A percentile compares a stretch with the other conserved stretches of the same genome.
phyloP scores from a whole-genome alignment of 2,888 invertebrate genomes.

The Herminia tarsipennalis region DNA sequence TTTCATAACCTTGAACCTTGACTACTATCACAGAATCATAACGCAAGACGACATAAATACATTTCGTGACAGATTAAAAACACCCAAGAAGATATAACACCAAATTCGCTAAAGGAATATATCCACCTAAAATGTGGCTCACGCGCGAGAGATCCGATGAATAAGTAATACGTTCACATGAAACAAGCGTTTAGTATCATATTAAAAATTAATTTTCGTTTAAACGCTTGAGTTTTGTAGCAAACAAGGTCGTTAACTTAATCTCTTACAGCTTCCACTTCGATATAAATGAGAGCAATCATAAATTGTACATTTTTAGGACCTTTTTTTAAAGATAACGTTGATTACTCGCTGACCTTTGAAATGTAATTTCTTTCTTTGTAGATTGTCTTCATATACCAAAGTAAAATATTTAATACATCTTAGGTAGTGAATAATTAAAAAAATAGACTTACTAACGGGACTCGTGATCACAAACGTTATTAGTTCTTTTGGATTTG shows the following conservation, averaged over 20 bases:
- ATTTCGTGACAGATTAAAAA: constrained; percentile 1
- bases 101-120: not conserved
- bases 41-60: not conserved
- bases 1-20: no score
- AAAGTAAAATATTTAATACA: no score
- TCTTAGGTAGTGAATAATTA: no score
- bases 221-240: constrained; percentile 9
- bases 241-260: constrained; percentile 12
- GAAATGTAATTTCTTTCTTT: no score
- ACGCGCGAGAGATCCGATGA: constrained; percentile 19
- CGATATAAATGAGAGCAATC: no score
- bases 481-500: no score
- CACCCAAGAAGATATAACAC: constrained; percentile 1
- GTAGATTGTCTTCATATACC: no score
- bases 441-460: no score
- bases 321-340: no score
- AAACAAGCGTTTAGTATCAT: constrained; percentile 13
- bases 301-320: no score
- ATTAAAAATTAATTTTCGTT: constrained; percentile 24
- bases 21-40: not conserved
- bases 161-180: constrained; percentile 23
- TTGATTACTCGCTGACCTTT: no score
- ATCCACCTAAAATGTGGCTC: constrained; percentile 14
- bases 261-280: constrained; percentile 10
- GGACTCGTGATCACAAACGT: no score